Evolutionary conservation across 2,113 vertebrate species (phyloP).

Genomic region (Micromys minutus): DNA sequence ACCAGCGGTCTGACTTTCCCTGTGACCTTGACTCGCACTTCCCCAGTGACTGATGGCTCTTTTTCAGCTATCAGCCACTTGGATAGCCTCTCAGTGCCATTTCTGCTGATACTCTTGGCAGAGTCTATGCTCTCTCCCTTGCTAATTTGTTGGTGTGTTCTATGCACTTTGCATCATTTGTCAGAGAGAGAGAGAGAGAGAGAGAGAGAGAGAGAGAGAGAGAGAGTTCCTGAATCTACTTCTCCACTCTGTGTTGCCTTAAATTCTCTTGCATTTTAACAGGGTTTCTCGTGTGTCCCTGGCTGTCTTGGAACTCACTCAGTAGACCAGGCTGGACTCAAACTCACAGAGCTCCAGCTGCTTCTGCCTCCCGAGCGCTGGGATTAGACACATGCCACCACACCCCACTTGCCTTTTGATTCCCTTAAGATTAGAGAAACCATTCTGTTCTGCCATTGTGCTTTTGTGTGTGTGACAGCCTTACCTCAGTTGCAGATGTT

Average conservation of each 20-base stretch:
- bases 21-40: not conserved
- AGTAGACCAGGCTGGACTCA: not conserved
- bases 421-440: not conserved
- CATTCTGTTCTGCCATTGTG: not conserved
- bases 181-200: not conserved
- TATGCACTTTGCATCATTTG: not conserved
- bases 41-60: not conserved
- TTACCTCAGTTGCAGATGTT: not conserved
- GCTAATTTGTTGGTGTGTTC: not conserved
- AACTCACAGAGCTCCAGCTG: not conserved
- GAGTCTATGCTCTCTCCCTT: not conserved
- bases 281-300: not conserved
- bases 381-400: not conserved
- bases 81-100: not conserved
- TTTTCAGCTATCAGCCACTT: not conserved
- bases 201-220: too few relatives aligned
- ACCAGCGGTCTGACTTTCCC: not conserved
- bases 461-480: not conserved
- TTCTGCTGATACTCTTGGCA: not conserved
- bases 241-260: not conserved
- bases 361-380: not conserved
- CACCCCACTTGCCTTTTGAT: not conserved
- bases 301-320: not conserved
- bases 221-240: not conserved
- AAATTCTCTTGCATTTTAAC: not conserved